Conservation (phyloP, 2,888 invertebrate species). For the Tryphoninae sp. region DNA sequence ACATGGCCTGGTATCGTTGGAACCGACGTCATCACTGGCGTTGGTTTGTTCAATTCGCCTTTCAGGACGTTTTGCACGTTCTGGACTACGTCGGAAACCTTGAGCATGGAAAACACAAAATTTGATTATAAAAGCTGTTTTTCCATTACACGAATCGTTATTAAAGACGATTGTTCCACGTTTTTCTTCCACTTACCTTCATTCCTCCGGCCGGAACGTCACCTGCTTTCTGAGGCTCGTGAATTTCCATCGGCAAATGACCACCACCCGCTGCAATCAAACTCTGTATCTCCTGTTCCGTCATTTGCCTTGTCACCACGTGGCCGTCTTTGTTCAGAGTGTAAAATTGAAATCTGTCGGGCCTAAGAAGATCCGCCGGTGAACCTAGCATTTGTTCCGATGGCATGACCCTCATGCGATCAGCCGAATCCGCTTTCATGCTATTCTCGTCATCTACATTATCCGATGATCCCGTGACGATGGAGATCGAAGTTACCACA, state of each 20-base stretch:
- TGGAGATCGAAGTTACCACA: conserved; percentile 86
- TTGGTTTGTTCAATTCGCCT: conserved; percentile 86
- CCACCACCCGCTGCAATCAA: conserved; percentile 91
- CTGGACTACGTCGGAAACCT: conserved; percentile 89
- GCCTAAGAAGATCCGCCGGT: conserved; percentile 90
- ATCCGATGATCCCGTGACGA: conserved; percentile 83
- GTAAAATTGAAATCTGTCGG: conserved; percentile 93
- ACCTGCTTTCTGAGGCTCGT: conserved; percentile 73
- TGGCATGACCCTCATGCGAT: conserved; percentile 83
- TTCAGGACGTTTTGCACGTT: conserved; percentile 93
- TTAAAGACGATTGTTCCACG: too few species aligned
- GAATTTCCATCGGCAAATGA: conserved; percentile 78
- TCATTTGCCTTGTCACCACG: conserved; percentile 91
- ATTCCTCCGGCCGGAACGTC: conserved; percentile 71
- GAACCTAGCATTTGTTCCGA: conserved; percentile 83
- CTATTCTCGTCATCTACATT: conserved; percentile 82
- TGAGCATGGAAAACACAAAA: too few species aligned
- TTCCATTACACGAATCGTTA: not conserved
- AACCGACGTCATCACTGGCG: conserved; percentile 71
- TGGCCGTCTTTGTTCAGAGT: conserved; percentile 93
- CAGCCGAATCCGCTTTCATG: conserved; percentile 85
- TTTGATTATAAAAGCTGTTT: not conserved
- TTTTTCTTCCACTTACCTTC: conserved; percentile 68
- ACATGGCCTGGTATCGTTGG: conserved; percentile 78
- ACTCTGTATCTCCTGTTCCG: conserved; percentile 91